Base-by-base conservation (phyloP, 1,140 invertebrate species). In the Drosophila rufa region DNA sequence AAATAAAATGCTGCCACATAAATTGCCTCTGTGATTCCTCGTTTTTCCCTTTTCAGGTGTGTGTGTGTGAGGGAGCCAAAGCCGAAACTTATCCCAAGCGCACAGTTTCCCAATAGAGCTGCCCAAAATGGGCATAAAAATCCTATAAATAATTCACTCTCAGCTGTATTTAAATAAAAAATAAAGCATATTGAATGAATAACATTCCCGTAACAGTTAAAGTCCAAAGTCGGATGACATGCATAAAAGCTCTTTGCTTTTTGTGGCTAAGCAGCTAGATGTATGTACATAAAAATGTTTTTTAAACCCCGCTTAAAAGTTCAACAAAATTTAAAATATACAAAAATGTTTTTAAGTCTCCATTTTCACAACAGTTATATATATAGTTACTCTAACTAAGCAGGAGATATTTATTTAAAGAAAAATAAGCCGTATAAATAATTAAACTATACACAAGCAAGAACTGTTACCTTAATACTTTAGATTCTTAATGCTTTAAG, bases 1-100 rank as follows among this genome's bases (percentile, higher is more conserved):
- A 80, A 90, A 87, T 84, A 79, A 80, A 87, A 79, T 58, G 46
- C 33, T 58, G 50, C 40, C 74, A 65, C 62, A 64, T 50, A 60
- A 78, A 69, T 77, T 77, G 75, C 50, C 60, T 75, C 33, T 55
- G 36, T 56, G 40, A 19, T 25, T 56, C 19, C 17, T 33, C 15
- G 17, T 45, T 59, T 40, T 40, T 12, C 70, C 56, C 22, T 25
- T 12, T 17, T 58, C 33, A 47, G 58, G 42, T 55, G 70, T 47
- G 27, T 55, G 45, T 57, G 36, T 42, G 36, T 25, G 14, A 70
- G 36, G n/a, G 14, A 70, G 57, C 57, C 57, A 59, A 75, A 75
- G 33, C 43, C 19, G 40, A 46, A 78, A 69, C 33, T 56, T 55
- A 45, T 61, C 42, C 75, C 25, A 30, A 46, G 15, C 12, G 9